Evolutionary conservation across 1,140 invertebrate species (phyloP), one percentile per base, ranked within the genome.

Genomic region (Doryteuthis pealeii): DNA sequence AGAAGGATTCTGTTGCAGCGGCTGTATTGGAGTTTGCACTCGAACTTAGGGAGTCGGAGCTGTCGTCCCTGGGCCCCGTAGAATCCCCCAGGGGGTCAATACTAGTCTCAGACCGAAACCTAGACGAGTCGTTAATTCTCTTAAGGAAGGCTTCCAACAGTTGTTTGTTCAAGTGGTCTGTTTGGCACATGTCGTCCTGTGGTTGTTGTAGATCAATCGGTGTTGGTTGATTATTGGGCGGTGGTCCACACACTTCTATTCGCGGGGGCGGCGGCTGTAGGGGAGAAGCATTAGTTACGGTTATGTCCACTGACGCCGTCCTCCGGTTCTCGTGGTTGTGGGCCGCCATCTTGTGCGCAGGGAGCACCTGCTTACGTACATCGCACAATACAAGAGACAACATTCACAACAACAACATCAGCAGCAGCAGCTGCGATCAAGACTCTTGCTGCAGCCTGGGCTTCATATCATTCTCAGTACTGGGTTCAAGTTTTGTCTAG

Each of bases 121-220:
- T 22, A 22, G 54, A 62, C 18, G 54, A 28, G 22, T 30, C 73
- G 70, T 83, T 83, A 5, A 83, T 70, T 10, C 78, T 71, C 35
- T 79, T 73, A 35, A 83, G 72, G 76, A 83, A 83, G 4, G 82
- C 75, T 22, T 62, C 70, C 22, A 83, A 71, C 14, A 83, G 71
- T 54, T 80, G 78, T 54, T 81, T 81, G 70, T 83, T 83, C 40
- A 83, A 69, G 58, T 83, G 82, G 45, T 83, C 82, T 14, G 80
- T 83, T 33, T 80, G 80, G 30, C 80, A 80, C 45, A 77, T 75
- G 74, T 83, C 76, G 28, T 78, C 69, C 30, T 74, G 76, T 43
- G 49, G 54, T 26, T 76, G 45, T 31, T 77, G 30, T 26, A 70
- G 31, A 33, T 26, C 71, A 8, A 26, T 26, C 49, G 67, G 22